phyloP scores from a whole-genome alignment of 2,888 invertebrate species.

The Trachelus tabidus region DNA sequence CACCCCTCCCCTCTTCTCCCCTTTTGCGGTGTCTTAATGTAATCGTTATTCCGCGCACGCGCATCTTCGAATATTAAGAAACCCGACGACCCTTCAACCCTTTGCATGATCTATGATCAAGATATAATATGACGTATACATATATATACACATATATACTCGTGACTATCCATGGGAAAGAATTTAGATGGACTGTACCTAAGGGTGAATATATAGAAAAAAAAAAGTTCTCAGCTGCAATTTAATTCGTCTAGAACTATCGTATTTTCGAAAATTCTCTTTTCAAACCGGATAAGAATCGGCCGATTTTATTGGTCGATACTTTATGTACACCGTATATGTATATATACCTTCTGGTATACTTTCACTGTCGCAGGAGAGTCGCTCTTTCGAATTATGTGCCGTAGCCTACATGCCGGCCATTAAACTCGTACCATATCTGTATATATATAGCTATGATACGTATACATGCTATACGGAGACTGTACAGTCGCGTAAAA shows the following conservation, averaged over 20 bases:
- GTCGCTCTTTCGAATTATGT: not conserved
- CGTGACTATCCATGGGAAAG: not conserved
- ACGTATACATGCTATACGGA: not conserved
- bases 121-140: not conserved
- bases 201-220: not conserved
- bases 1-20: not conserved
- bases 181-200: not conserved
- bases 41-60: slow-evolving; percentile 1
- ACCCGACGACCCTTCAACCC: not conserved
- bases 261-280: not conserved
- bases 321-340: not conserved
- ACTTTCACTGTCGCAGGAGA: not conserved
- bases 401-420: not conserved
- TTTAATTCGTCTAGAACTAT: not conserved
- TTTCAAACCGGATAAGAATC: not conserved
- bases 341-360: not conserved
- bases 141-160: not conserved
- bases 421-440: not conserved
- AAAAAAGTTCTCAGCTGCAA: not conserved
- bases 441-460: slow-evolving; percentile 9
- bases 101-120: not conserved
- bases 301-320: not conserved
- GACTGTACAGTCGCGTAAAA: not conserved
- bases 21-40: not conserved
- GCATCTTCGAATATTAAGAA: not conserved